phyloP scores from a whole-genome alignment of 2,113 vertebrate genomes.

The Eulacestoma nigropectus region DNA sequence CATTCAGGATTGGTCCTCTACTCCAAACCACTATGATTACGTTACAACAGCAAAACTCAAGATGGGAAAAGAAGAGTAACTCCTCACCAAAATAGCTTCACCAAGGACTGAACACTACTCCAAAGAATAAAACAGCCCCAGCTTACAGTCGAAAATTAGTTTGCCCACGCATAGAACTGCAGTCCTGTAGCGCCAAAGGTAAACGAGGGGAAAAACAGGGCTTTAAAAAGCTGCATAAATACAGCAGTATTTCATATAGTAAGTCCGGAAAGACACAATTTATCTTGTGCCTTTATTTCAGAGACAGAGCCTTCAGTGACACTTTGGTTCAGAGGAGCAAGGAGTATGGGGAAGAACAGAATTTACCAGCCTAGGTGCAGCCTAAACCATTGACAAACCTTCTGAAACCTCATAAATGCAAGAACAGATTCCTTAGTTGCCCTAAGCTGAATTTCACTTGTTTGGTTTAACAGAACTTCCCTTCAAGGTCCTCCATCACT shows the following conservation, averaged over 20 bases:
- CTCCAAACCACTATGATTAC: background rate
- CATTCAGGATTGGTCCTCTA: background rate
- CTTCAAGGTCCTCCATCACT: background rate
- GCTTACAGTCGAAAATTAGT: background rate
- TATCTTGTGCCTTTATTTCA: background rate
- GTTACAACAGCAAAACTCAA: background rate
- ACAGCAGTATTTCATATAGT: background rate
- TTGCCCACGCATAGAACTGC: background rate
- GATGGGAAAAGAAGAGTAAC: background rate
- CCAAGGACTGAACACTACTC: background rate
- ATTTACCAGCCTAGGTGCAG: background rate
- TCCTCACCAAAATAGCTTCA: background rate
- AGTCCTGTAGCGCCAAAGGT: background rate
- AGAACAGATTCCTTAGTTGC: background rate
- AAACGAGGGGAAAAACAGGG: background rate
- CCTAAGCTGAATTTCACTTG: background rate
- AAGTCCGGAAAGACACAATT: background rate
- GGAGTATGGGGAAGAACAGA: background rate
- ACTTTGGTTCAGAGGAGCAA: background rate
- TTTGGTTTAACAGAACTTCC: background rate
- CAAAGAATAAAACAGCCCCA: background rate
- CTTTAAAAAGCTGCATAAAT: background rate
- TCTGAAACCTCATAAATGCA: background rate
- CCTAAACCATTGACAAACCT: background rate
- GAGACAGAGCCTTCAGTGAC: background rate